Percentiles rank a stretch among this genome's conserved stretches.
phyloP scores from a whole-genome alignment of 2,888 invertebrate genomes.

The Odontocolon sp. region DNA sequence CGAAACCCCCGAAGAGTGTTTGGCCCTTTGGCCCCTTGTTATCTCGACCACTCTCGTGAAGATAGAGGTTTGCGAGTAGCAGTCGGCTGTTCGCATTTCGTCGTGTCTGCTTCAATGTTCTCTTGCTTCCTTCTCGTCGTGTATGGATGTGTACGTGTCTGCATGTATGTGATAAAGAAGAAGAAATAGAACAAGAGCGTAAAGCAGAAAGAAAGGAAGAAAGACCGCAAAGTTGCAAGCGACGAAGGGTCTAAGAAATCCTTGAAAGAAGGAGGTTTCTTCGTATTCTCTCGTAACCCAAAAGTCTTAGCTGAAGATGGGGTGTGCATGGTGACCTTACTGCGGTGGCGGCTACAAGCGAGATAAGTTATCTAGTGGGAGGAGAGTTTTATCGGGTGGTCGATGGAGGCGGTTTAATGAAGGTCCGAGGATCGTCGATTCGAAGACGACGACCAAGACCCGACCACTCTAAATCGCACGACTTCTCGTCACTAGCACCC shows the following conservation, averaged over 20 bases:
- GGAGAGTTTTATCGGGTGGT: conserved; percentile 72
- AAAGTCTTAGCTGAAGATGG: conserved; percentile 54
- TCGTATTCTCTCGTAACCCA: too few species aligned
- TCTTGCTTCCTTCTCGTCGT: neutral
- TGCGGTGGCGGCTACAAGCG: conserved; percentile 56
- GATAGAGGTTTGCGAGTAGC: conserved; percentile 11
- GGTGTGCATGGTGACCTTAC: conserved; percentile 38
- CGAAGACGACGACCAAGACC: conserved; percentile 33
- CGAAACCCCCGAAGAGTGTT: conserved; percentile 68
- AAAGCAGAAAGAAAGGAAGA: conserved; percentile 18
- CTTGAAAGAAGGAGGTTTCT: conserved; percentile 58
- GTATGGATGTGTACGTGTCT: neutral
- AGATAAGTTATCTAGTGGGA: conserved; percentile 73
- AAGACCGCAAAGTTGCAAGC: conserved; percentile 22
- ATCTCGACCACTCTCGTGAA: conserved; percentile 69
- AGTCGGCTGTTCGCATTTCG: conserved; percentile 28
- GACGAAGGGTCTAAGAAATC: conserved; percentile 48
- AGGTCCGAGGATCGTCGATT: conserved; percentile 67
- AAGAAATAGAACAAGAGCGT: conserved; percentile 35
- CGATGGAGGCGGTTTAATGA: conserved; percentile 73
- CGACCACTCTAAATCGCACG: conserved; percentile 47
- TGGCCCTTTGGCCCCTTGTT: conserved; percentile 73
- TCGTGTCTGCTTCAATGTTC: conserved; percentile 27
- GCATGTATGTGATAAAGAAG: conserved; percentile 1
- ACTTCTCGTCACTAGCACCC: conserved; percentile 31